Base-by-base conservation (phyloP, 1,140 invertebrate genomes). In the Drosophila rufa region DNA sequence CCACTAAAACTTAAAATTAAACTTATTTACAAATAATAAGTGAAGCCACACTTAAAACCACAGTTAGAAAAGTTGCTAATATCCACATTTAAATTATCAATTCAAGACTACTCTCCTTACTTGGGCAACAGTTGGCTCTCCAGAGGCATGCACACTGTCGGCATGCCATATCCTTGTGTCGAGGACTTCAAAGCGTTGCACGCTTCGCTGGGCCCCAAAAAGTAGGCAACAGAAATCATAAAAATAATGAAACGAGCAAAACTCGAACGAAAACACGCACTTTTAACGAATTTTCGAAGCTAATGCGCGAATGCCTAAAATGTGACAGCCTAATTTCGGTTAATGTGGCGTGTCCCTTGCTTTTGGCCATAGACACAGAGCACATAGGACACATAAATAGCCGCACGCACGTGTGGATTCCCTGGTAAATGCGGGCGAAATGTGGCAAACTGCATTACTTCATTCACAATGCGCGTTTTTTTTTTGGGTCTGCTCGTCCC, bases 241-340 rank as follows among this genome's bases (percentile, higher is more conserved):
- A 55, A 55, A 55, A 36, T 68, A 57, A 71, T 48, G 36, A 45
- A 75, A 66, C 70, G 9, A 45, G n/a, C 33, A 6, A 46, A 58
- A 61, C 36, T 12, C 17, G 30, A 22, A 22, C n/a, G n/a, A 50
- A 71, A 64, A 66, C 51, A 79, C 82, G 66, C 75, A 86, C 70
- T 86, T 86, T 82, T 71, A 50, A 60, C 40, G 47, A 53, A 62
- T 51, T 73, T 64, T 75, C 38, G 48, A 55, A 51, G 76, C 65
- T 79, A 70, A 78, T 78, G 65, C 65, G 51, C 43, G 67, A 62
- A 66, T 66, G 71, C 64, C 50, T 58, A 76, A 65, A 80, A 85
- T 90, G 65, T 90, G 86, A 82, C 76, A 81, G 85, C 79, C 79
- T 82, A 90, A 90, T 90, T 90, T 90, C 65, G 71, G 85, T 90